Base-by-base conservation (phyloP, 2,113 vertebrate species). In the Pelusios castaneus region DNA sequence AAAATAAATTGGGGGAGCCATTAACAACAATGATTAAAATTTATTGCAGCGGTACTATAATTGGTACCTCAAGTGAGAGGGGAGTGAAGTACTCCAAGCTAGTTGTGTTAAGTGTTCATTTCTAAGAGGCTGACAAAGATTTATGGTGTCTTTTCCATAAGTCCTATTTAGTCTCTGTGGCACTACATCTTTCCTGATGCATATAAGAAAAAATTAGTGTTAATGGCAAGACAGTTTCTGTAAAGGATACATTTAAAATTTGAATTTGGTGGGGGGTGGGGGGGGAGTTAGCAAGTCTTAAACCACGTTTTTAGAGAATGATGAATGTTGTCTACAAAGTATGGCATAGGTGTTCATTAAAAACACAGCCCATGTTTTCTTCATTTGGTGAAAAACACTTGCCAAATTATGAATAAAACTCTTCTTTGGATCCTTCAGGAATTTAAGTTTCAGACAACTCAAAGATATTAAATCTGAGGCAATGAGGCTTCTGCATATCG, bases 1-100 rank as follows among this genome's bases (percentile, higher is more conserved):
- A 54, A 93, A 96, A 95, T 93, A 95, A 96, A 79, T 93, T 75
- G 58, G 56, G 89, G 54, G 76, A 96, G 43, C 56, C 67, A 86
- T 97, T 97, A 96, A 92, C 82, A 97, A 95, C 87, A 96, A 31
- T 85, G 94, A 95, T 95, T 96, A 95, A 95, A 96, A 95, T 95
- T 89, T 92, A 95, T 96, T 89, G 58, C 54, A 90, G 88, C 55
- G 77, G 73, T 96, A 78, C 91, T 84, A 31, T 94, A 97, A 97
- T 97, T 94, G 82, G 89, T 95, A 95, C 51, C 85, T 96, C 43
- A 1, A 52, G 84, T 84, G 83, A 95, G 78, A 22, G 16, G 96
- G 87, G 95, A 96, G 55, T 86, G 63, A 96, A 97, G 90, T 92
- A 86, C 60, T 92, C 76, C 54, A 91, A 91, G 91, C 47, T 89